Conservation (phyloP, 92 coral and sea anemone genomes). For the Bergia sp. region DNA sequence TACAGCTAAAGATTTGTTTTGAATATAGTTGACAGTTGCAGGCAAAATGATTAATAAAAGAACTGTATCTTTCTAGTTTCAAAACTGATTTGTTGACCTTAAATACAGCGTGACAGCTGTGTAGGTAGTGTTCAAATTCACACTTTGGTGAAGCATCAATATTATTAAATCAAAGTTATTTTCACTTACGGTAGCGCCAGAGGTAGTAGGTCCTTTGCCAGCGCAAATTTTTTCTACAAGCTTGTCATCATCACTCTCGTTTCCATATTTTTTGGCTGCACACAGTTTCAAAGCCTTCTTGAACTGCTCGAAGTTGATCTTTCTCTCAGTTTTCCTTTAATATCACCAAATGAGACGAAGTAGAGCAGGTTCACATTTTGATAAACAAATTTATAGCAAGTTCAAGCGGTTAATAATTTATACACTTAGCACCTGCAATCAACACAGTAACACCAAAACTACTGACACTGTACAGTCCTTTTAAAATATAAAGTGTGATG, state of each 20-base stretch:
- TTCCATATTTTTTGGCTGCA: conserved; percentile 85
- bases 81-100: too few species aligned
- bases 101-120: background rate
- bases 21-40: too few species aligned
- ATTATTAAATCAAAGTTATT: too few species aligned
- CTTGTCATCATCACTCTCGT: conserved; percentile 55
- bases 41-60: too few species aligned
- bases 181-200: conserved; percentile 84
- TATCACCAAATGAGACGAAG: background rate
- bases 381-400: background rate
- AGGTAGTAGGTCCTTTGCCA: conserved; percentile 84
- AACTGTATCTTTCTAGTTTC: too few species aligned
- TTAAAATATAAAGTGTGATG: background rate
- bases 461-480: background rate
- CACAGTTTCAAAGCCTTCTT: conserved; percentile 73
- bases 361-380: background rate
- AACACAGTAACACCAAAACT: background rate
- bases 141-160: background rate
- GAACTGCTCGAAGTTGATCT: conserved; percentile 75
- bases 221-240: conserved; percentile 70
- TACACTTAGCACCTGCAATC: background rate
- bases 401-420: background rate
- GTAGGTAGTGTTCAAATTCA: background rate
- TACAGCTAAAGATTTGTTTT: too few species aligned
- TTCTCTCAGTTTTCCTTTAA: conserved; percentile 87